Evolutionary conservation across 2,113 vertebrate species (phyloP).

Genomic region (Charina bottae): DNA sequence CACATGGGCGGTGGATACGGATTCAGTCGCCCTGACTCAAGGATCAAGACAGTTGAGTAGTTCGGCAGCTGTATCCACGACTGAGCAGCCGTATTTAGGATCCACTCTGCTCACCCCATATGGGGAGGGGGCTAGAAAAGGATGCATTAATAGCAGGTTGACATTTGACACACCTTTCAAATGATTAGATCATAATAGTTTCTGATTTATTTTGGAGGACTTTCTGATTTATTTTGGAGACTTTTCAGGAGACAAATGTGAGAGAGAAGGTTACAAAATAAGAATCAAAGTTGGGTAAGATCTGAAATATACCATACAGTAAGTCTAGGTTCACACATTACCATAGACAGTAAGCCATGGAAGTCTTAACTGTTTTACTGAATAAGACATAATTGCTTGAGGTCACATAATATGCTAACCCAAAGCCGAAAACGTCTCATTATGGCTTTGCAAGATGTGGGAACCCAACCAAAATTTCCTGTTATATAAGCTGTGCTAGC

Average conservation of each 20-base stretch:
- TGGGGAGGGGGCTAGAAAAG: too few species aligned
- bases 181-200: neutral
- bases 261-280: neutral
- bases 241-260: neutral
- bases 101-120: too few species aligned
- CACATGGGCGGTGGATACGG: too few species aligned
- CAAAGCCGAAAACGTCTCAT: neutral
- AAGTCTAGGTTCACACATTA: neutral
- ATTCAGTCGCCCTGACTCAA: too few species aligned
- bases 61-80: too few species aligned
- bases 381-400: neutral
- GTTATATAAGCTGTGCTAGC: neutral
- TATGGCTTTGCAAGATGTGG: neutral
- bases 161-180: constrained; percentile 12
- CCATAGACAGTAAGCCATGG: neutral
- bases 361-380: neutral
- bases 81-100: too few species aligned
- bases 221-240: neutral
- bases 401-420: neutral
- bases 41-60: too few species aligned
- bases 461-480: neutral
- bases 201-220: neutral
- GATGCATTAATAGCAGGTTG: constrained; percentile 11
- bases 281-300: neutral
- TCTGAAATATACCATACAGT: neutral